These are phyloP conservation scores for Aproaerema taeniolella DNA, from an alignment of 2,888 invertebrate species.

Conservation along the genomic window DNA sequence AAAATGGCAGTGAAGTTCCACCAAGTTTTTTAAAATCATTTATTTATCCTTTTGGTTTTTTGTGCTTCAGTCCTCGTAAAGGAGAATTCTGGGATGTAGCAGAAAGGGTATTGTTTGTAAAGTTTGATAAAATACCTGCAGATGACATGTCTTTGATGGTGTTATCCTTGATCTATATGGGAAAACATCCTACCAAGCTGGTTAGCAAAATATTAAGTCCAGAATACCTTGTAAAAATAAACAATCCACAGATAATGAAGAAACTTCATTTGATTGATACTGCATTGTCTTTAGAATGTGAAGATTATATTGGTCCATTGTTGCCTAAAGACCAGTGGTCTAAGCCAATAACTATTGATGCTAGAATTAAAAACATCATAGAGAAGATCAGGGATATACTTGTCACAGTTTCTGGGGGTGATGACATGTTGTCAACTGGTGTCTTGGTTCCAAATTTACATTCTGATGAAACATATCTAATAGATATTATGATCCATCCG, in stretches of 20 bases:
- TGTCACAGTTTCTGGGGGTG: constrained; percentile 55
- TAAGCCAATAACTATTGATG: constrained; percentile 72
- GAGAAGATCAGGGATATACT: constrained; percentile 63
- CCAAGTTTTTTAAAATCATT: constrained; percentile 74
- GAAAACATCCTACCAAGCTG: constrained; percentile 79
- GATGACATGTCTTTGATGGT: constrained; percentile 79
- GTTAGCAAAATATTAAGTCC: constrained; percentile 77
- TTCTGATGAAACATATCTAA: constrained; percentile 74
- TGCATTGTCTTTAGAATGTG: constrained; percentile 79
- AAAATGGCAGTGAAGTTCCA: constrained; percentile 61
- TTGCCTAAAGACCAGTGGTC: constrained; percentile 72
- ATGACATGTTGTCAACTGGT: constrained; percentile 62
- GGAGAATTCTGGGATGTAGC: constrained; percentile 75
- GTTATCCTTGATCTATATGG: constrained; percentile 80
- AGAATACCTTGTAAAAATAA: constrained; percentile 78
- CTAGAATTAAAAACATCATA: constrained; percentile 67
- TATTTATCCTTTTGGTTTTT: constrained; percentile 78
- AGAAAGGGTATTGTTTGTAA: constrained; percentile 71
- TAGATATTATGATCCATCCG: constrained; percentile 79
- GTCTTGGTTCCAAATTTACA: constrained; percentile 75
- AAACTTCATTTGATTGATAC: constrained; percentile 80
- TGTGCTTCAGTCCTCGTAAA: constrained; percentile 75
- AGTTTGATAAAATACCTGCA: constrained; percentile 75
- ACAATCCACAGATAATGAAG: constrained; percentile 53
- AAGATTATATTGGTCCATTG: constrained; percentile 75